Evolutionary conservation across 2,113 vertebrate genomes (phyloP), one percentile per base, ranked within the genome.

Genomic region (Sardina pilchardus): DNA sequence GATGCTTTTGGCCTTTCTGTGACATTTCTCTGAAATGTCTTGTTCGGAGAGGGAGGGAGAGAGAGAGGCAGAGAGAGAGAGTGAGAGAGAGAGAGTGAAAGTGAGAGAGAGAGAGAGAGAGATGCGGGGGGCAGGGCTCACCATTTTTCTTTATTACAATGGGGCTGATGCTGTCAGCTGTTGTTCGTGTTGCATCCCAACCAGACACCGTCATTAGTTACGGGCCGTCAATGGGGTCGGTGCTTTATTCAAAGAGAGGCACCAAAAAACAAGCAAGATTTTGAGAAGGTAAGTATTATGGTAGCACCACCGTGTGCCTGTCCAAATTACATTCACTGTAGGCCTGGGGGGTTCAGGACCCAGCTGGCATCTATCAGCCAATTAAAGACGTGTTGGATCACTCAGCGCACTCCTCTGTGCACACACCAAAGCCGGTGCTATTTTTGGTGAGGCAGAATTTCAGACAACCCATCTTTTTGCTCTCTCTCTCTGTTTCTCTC

Each of bases 291-390:
- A 9, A 14, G 7, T n/a, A 67, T 26, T 17, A 36, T 34, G 36
- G 71, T 36, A 36, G 5, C n/a, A 63, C 17, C 30, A 12, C 14
- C 6, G 17, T 16, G 26, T 78, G 67, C 67, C 9, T 5, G 71
- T 78, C 24, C 59, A 63, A 63, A 63, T 63, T 1, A 63, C 59
- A 63, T 26, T 7, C 26, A 63, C 24, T 0, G 7, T 21, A 26
- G 1, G 1, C 30, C 71, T 12, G 2, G 2, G 10, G 71, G 71
- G 71, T 39, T 78, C 30, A 78, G 5, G 30, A 36, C 71, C 26
- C 71, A 78, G 71, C 30, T 78, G 71, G 34, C 63, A 34, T 78
- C 26, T 36, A 78, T 78, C 71, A 36, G 71, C 71, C 71, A 78
- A 36, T 78, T 78, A 78, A 34, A 30, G n/a, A 26, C 3, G 71